Conservation (phyloP, 2,113 vertebrate species). For the Neotoma lepida region DNA sequence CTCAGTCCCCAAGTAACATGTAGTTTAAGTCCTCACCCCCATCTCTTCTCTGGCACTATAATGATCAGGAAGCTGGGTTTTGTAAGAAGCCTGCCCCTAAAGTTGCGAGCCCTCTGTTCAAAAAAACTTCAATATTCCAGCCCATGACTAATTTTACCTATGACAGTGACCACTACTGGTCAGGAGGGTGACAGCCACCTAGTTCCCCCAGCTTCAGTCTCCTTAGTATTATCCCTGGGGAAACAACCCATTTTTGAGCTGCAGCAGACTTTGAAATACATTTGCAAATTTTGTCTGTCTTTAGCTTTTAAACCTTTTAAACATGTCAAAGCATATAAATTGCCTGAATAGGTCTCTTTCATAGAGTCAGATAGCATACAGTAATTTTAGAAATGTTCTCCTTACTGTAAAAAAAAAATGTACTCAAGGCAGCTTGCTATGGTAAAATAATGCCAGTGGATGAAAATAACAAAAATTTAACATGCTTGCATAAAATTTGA, state of each 20-base stretch:
- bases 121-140: not conserved
- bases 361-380: not conserved
- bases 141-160: slow-evolving; percentile 24
- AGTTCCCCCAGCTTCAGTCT: slow-evolving; percentile 36
- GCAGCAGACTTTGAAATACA: slow-evolving; percentile 1
- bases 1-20: slow-evolving; percentile 24
- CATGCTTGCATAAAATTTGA: slow-evolving; percentile 44
- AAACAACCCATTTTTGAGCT: not conserved
- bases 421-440: slow-evolving; percentile 21
- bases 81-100: slow-evolving; percentile 40
- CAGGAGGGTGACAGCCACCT: slow-evolving; percentile 3
- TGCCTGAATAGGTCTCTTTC: not conserved
- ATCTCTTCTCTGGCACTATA: slow-evolving; percentile 60
- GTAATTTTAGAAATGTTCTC: not conserved
- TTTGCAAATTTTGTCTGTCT: slow-evolving; percentile 18
- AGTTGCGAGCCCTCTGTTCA: not conserved
- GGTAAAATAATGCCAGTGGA: not conserved
- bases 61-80: slow-evolving; percentile 60
- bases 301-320: not conserved
- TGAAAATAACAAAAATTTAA: slow-evolving; percentile 44
- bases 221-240: not conserved
- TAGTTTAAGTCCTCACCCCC: not conserved
- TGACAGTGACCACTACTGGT: slow-evolving; percentile 6
- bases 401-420: not conserved
- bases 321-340: not conserved